Evolutionary conservation across 2,888 invertebrate species (phyloP).

Genomic region (Petrolisthes manimaculis): DNA sequence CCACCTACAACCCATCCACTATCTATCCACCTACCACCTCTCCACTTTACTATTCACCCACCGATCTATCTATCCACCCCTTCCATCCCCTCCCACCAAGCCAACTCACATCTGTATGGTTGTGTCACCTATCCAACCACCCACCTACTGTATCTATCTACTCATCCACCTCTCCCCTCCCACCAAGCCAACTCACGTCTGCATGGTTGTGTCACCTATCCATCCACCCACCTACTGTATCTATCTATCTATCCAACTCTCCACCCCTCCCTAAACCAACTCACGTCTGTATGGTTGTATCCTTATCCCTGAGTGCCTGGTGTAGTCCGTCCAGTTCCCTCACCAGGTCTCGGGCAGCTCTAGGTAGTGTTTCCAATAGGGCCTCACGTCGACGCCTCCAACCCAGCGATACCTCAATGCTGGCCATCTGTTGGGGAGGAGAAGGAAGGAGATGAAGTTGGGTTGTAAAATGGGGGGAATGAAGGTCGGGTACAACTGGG

Average conservation of each 20-base stretch:
- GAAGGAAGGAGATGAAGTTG: background rate
- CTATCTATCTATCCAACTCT: background rate
- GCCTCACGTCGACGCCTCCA: slow-evolving; percentile 63
- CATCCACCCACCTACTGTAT: background rate
- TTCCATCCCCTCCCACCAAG: too few species aligned
- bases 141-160: too few species aligned
- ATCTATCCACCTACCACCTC: too few species aligned
- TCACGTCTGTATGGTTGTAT: slow-evolving; percentile 63
- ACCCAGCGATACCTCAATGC: slow-evolving; percentile 65
- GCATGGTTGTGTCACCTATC: background rate
- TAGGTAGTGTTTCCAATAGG: slow-evolving; percentile 63
- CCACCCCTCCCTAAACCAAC: background rate
- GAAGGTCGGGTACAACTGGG: background rate
- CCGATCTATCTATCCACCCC: too few species aligned
- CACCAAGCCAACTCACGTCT: background rate
- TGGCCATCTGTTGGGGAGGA: slow-evolving; percentile 61
- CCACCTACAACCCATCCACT: too few species aligned
- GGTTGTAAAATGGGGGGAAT: too few species aligned
- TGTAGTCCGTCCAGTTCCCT: slow-evolving; percentile 61
- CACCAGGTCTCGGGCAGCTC: slow-evolving; percentile 63
- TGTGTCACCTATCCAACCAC: background rate
- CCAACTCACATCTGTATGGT: background rate
- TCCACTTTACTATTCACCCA: too few species aligned
- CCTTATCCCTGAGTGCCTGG: slow-evolving; percentile 63
- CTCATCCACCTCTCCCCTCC: too few species aligned